Percentiles rank a stretch among this genome's conserved stretches.
Conservation (phyloP, 1,140 invertebrate genomes). For the Maniola jurtina region DNA sequence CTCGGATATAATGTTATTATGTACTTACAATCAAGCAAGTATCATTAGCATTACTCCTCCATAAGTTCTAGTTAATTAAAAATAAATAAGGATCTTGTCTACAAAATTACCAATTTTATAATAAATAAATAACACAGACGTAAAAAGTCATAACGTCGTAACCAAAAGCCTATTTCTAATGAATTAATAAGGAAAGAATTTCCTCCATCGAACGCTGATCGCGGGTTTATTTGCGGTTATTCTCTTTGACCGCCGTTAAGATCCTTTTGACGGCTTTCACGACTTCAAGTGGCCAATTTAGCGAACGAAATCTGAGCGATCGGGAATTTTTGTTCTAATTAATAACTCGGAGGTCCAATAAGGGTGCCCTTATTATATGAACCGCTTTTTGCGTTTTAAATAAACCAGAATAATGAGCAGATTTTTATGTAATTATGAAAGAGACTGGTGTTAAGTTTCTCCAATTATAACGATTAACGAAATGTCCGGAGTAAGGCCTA, state of each 20-base stretch:
- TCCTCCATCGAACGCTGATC: slow-evolving; percentile 66
- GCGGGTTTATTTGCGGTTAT: slow-evolving; percentile 77
- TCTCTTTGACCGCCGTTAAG: slow-evolving; percentile 78
- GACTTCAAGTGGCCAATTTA: slow-evolving; percentile 77
- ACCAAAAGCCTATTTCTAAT: slow-evolving; percentile 66
- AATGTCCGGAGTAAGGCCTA: neutral
- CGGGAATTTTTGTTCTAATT: slow-evolving; percentile 76
- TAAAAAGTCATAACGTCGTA: slow-evolving; percentile 49
- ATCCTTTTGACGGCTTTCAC: slow-evolving; percentile 75
- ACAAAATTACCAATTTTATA: too few relatives aligned
- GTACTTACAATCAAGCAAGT: too few relatives aligned
- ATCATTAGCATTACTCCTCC: too few relatives aligned
- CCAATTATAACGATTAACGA: slow-evolving; percentile 4
- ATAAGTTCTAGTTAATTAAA: too few relatives aligned
- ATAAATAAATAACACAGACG: neutral
- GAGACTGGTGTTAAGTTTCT: slow-evolving; percentile 13
- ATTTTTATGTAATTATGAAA: slow-evolving; percentile 45
- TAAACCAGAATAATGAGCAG: slow-evolving; percentile 46
- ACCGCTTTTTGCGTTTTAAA: slow-evolving; percentile 27
- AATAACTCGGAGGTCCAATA: slow-evolving; percentile 60
- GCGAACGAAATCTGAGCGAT: slow-evolving; percentile 74
- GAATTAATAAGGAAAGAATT: slow-evolving; percentile 73
- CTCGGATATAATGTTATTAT: too few relatives aligned
- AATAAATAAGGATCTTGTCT: too few relatives aligned
- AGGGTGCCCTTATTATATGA: slow-evolving; percentile 59